These are phyloP conservation scores for Leptodactylus fuscus DNA, from an alignment of 2,113 vertebrate genomes.

Conservation along the genomic window DNA sequence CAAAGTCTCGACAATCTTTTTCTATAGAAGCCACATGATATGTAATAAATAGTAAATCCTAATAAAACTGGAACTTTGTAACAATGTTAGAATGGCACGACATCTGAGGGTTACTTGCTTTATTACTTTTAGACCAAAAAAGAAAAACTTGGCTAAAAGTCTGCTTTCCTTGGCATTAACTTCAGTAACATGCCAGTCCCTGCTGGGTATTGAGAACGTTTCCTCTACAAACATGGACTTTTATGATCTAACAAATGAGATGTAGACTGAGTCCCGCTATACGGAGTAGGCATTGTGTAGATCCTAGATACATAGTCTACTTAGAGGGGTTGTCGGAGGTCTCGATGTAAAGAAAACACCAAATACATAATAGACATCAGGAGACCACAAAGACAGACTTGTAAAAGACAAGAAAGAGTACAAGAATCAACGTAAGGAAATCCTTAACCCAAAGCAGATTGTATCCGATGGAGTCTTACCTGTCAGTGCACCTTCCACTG, in stretches of 20 bases:
- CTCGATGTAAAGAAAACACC: too few relatives aligned
- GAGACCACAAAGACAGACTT: too few relatives aligned
- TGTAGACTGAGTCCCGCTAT: neutral
- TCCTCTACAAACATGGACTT: slow-evolving; percentile 34
- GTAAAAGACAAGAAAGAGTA: too few relatives aligned
- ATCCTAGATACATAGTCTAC: too few relatives aligned
- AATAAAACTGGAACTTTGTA: neutral
- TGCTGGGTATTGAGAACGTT: slow-evolving; percentile 21
- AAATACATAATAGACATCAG: too few relatives aligned
- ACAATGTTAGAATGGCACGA: slow-evolving; percentile 6
- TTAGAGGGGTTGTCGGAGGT: too few relatives aligned
- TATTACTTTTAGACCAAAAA: slow-evolving; percentile 27
- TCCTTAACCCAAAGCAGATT: neutral
- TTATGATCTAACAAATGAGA: neutral
- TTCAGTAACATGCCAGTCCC: slow-evolving; percentile 43
- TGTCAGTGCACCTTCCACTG: slow-evolving; percentile 58
- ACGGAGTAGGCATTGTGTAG: too few relatives aligned
- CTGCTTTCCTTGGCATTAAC: slow-evolving; percentile 44
- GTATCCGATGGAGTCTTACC: slow-evolving; percentile 66
- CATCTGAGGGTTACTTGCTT: slow-evolving; percentile 25
- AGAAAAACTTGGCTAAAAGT: slow-evolving; percentile 44
- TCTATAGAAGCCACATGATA: neutral
- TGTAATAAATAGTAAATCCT: slow-evolving; percentile 3
- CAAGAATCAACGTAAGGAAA: neutral
- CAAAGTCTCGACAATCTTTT: neutral